A percentile compares a stretch with the other conserved stretches of the same genome.
Evolutionary conservation across 2,888 invertebrate genomes (phyloP).

Genomic region (Cyclophora albipunctata): DNA sequence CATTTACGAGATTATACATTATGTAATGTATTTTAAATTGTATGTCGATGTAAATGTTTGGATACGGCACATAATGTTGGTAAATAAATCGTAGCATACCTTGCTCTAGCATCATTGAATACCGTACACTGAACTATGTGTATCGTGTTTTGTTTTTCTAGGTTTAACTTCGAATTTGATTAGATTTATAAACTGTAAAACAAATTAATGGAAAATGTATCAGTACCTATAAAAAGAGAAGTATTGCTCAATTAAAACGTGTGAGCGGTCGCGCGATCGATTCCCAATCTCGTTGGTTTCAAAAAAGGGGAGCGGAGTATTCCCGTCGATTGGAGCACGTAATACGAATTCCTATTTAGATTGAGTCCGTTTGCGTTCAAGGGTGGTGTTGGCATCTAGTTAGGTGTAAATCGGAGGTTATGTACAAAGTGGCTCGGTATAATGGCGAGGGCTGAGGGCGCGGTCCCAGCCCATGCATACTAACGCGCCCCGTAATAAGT

Average conservation of each 20-base stretch:
- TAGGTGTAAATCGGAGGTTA: conserved; percentile 56
- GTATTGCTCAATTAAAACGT: not conserved
- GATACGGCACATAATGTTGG: too few species aligned
- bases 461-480: conserved; percentile 73
- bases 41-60: too few species aligned
- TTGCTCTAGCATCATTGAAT: too few species aligned
- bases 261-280: not conserved
- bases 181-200: too few species aligned
- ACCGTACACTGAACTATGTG: too few species aligned
- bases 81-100: too few species aligned
- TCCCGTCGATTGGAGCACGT: conserved; percentile 18
- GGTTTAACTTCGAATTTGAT: too few species aligned
- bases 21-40: too few species aligned
- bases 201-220: not conserved
- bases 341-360: conserved; percentile 40
- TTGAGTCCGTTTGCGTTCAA: conserved; percentile 40
- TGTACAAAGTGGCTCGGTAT: conserved; percentile 43
- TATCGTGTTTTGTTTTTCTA: too few species aligned
- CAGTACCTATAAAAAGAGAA: not conserved
- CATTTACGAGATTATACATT: not conserved
- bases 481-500: conserved; percentile 65
- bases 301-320: conserved; percentile 8
- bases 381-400: conserved; percentile 36
- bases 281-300: conserved; percentile 3
- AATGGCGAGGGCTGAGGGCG: conserved; percentile 45